phyloP scores from a whole-genome alignment of 2,797 vertebrate genomes.

The Diglossa cyanea region DNA sequence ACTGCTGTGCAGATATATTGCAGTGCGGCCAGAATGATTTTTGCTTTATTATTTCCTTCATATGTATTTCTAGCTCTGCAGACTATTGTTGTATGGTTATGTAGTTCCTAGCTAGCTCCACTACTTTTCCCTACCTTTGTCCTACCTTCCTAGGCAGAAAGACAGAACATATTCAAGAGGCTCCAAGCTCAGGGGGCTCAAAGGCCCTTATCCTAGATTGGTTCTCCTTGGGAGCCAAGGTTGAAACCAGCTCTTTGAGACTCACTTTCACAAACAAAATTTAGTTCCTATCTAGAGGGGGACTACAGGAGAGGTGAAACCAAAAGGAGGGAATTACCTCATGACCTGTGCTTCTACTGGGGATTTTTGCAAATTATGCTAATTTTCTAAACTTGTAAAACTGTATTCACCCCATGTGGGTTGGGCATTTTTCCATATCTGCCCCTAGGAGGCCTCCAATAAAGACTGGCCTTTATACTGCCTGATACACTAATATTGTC shows the following conservation, averaged over 20 bases:
- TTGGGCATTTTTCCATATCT: neutral
- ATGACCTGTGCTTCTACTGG: neutral
- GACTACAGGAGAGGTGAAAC: neutral
- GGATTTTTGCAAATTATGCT: neutral
- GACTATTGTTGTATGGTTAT: neutral
- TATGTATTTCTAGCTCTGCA: neutral
- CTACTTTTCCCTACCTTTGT: neutral
- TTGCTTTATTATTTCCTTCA: neutral
- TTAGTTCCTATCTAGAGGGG: neutral
- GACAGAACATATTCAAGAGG: neutral
- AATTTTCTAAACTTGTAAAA: neutral
- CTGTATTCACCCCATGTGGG: neutral
- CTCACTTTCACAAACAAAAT: neutral
- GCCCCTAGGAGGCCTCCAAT: neutral
- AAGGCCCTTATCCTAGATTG: too few species aligned
- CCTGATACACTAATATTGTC: neutral
- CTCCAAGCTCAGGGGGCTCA: neutral
- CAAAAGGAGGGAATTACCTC: neutral
- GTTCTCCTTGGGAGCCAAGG: neutral
- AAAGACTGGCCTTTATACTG: neutral
- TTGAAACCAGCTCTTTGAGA: neutral
- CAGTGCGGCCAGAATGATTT: neutral
- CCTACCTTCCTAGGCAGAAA: neutral
- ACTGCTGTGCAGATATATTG: neutral
- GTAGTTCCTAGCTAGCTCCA: neutral